Base-by-base conservation (phyloP, 2,888 invertebrate genomes). In the Drosophila rellima region DNA sequence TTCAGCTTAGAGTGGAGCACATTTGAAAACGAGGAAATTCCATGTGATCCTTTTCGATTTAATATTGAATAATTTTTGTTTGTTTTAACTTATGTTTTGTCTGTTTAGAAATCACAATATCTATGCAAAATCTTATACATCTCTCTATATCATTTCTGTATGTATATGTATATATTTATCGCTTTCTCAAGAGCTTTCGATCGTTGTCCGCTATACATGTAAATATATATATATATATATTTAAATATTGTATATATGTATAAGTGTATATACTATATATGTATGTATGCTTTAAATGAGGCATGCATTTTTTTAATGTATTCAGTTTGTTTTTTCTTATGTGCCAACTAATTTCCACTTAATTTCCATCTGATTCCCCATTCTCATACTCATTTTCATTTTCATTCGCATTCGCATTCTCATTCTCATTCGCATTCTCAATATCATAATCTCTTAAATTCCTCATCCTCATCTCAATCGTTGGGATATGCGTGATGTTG, bases 401-500 rank as follows among this genome's bases (percentile, higher is more conserved):
- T n/a, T 26, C 42, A 18, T 31, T 47, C n/a, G n/a, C 31, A 20
- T 31, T 13, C 6, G 20, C 42, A 42, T 42, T 50, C 57, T 57
- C 33, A 18, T n/a, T 18, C 17, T 47, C 31, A 20, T 31, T 13
- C 6, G 20, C 42, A 42, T 42, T 50, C 57, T 57, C 57, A 39
- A 47, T 40, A 17, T 26, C 42, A 18, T 31, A 29, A 31, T 33
- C 20, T 51, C 23, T 29, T 31, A 5, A 26, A 31, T 44, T 44
- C 15, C 47, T 40, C 29, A 29, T 31, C 4, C 39, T 40, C 17
- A 40, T 40, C 37, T 83, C 75, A 71, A 78, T 90, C 90, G 90
- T 88, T 90, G 90, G 90, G 90, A 86, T 90, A 89, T 90, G 90
- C 86, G 83, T 87, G 86, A 74, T 84, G 42, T 74, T 74, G 80